Percentiles rank a stretch among this genome's conserved stretches.
phyloP scores from a whole-genome alignment of 2,888 invertebrate genomes.

The Chaitophorus viminalis region DNA sequence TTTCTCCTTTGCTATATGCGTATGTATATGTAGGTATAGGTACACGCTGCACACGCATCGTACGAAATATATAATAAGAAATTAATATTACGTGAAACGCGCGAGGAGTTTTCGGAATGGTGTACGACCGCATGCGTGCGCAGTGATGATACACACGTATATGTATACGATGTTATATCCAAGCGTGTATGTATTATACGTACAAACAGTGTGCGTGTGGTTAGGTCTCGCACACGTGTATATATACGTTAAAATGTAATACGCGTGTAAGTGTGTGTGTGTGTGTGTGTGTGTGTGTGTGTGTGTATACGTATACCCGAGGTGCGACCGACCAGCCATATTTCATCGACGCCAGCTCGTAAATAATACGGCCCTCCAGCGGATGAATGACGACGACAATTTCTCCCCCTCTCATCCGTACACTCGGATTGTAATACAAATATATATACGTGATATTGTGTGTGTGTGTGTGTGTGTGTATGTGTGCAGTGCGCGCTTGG shows the following conservation, averaged over 20 bases:
- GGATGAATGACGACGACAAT: conserved; percentile 67
- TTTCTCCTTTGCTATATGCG: background rate
- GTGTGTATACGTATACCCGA: background rate
- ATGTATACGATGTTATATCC: background rate
- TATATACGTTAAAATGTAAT: background rate
- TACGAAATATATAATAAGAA: background rate
- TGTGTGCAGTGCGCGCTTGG: background rate
- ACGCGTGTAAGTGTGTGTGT: too few relatives aligned
- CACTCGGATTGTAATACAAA: conserved; percentile 23
- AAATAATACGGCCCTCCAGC: conserved; percentile 65
- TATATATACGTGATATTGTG: background rate
- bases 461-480: background rate
- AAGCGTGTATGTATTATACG: background rate
- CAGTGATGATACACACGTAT: too few relatives aligned
- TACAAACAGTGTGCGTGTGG: conserved; percentile 8
- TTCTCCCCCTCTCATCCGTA: conserved; percentile 64
- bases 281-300: background rate
- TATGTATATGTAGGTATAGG: too few relatives aligned
- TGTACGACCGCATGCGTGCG: background rate
- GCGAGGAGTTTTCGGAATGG: background rate
- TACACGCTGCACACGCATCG: too few relatives aligned
- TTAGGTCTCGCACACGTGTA: background rate
- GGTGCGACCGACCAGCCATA: conserved; percentile 55
- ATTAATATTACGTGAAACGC: background rate
- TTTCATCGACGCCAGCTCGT: conserved; percentile 55